Evolutionary conservation across 2,888 invertebrate genomes (phyloP), one percentile per base, ranked within the genome.

Genomic region (Pollenia labialis): DNA sequence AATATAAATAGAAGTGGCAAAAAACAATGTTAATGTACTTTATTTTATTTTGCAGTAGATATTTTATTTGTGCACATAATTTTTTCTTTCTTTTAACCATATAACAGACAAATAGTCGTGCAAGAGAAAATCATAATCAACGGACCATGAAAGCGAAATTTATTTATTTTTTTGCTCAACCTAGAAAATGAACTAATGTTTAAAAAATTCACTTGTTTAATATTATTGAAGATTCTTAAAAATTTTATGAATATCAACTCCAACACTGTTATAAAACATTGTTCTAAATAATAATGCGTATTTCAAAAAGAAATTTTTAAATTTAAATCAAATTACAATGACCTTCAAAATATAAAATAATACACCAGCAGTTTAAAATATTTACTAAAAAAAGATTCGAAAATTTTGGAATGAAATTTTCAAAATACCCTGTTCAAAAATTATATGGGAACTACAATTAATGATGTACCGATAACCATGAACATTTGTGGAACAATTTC

Each of bases 81-180:
- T 48, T 77, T 71, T n/a, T 68, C 12, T 16, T 42, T 56, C 14
- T 77, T 14, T 68, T 56, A 11, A 46, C 12, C 56, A 58, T 54
- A 50, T 44, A 69, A 9, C 77, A 82, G 42, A 71, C 52, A 50
- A 79, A 83, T n/a, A 60, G 80, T 75, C 79, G 74, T 85, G 74
- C 74, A 46, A 48, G 85, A 68, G 76, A 72, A 85, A 85, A 85
- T 76, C 72, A 68, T 44, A 66, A 40, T 46, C 81, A 81, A 12
- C 72, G 18, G 72, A 85, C 60, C 85, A 66, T 85, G 23, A 81
- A 77, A 81, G 79, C 80, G 76, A 77, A 85, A 72, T 85, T 85
- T 72, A 81, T 72, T 32, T 32, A 32, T 32, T 32, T 32, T 85
- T 60, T 74, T 42, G 50, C 40, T 48, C 18, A 18, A 32, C 2